These are phyloP conservation scores for Loris lydekkerianus DNA, from an alignment of 2,797 vertebrate species.

Conservation along the genomic window DNA sequence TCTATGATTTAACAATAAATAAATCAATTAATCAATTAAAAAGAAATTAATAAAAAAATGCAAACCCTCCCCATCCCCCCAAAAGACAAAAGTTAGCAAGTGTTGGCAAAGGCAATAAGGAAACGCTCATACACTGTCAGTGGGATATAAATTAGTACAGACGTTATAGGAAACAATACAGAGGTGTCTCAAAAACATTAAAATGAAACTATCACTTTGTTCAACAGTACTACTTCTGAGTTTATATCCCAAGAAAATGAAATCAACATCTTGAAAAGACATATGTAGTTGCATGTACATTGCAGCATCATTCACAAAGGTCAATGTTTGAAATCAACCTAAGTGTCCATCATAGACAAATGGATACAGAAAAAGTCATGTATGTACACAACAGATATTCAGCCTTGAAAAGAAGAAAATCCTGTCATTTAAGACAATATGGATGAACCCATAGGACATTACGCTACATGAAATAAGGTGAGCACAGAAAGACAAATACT, in stretches of 20 bases:
- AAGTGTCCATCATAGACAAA: not conserved
- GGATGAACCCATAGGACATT: not conserved
- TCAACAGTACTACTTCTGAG: not conserved
- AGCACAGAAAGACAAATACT: not conserved
- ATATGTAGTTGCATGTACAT: not conserved
- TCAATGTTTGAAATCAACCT: not conserved
- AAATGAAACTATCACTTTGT: not conserved
- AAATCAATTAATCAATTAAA: too few species aligned
- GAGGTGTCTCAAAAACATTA: not conserved
- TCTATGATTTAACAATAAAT: too few species aligned
- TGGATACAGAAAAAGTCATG: not conserved
- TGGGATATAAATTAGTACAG: not conserved
- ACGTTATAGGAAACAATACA: not conserved
- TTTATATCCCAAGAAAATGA: not conserved
- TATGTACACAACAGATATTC: not conserved
- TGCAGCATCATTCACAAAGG: not conserved
- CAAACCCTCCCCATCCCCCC: too few species aligned
- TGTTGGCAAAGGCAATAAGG: not conserved
- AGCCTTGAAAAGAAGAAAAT: not conserved
- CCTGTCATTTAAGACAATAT: not conserved
- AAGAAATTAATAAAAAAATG: too few species aligned
- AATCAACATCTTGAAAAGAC: not conserved
- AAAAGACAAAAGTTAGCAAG: not conserved
- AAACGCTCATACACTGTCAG: too few species aligned
- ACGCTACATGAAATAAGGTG: not conserved